Evolutionary conservation across 2,888 invertebrate genomes (phyloP).

Genomic region (Acholoe squamosa): DNA sequence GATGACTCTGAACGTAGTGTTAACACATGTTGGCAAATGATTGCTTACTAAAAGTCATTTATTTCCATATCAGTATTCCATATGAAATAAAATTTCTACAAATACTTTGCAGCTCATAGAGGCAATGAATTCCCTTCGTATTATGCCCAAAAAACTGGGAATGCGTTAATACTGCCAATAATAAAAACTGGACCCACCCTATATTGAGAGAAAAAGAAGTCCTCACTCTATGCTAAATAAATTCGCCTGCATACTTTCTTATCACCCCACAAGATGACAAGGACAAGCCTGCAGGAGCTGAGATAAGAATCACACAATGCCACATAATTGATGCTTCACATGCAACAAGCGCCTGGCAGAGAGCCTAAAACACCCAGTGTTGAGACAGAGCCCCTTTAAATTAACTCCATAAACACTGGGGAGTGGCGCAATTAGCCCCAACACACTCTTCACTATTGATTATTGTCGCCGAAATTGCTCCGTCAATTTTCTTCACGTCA

Average conservation of each 20-base stretch:
- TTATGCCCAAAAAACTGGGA: no score
- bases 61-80: no score
- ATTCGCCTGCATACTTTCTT: not conserved
- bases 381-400: not conserved
- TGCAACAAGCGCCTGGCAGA: not conserved
- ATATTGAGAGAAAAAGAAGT: no score
- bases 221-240: no score
- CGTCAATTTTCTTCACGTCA: conserved; percentile 3
- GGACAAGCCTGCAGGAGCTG: not conserved
- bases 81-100: no score
- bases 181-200: no score
- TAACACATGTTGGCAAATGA: no score
- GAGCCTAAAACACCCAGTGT: not conserved
- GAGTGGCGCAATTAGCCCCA: not conserved
- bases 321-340: not conserved
- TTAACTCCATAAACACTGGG: not conserved
- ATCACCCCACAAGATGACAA: not conserved
- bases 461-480: conserved; percentile 9
- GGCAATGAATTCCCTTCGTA: no score
- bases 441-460: not conserved
- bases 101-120: no score
- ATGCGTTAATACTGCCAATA: no score
- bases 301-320: conserved; percentile 24
- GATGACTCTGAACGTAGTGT: no score
- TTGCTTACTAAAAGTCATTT: no score